phyloP scores from a whole-genome alignment of 2,113 vertebrate genomes.

The Sebastes fasciatus region DNA sequence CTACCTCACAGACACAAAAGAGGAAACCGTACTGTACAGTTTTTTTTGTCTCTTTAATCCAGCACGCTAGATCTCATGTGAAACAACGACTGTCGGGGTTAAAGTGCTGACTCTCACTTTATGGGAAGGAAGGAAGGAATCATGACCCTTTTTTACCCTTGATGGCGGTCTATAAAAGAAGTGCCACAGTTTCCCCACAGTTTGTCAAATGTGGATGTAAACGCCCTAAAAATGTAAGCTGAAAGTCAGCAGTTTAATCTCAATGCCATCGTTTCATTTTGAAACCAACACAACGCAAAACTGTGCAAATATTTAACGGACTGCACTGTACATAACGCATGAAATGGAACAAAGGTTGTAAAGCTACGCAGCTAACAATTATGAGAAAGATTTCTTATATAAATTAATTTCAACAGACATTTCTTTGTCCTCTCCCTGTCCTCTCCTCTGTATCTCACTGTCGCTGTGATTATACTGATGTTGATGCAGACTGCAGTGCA shows the following conservation, averaged over 20 bases:
- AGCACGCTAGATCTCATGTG: not conserved
- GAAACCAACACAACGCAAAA: not conserved
- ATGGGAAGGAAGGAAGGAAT: not conserved
- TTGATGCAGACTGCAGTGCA: constrained; percentile 30
- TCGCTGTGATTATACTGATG: not conserved
- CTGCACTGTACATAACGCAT: not conserved
- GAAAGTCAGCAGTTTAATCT: constrained; percentile 11
- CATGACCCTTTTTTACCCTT: not conserved
- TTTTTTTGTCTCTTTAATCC: not conserved
- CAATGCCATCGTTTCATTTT: not conserved
- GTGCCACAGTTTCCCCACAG: not conserved
- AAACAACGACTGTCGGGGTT: not conserved
- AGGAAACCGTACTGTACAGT: not conserved
- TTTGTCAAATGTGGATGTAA: not conserved
- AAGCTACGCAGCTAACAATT: too few relatives aligned
- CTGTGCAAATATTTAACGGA: too few relatives aligned
- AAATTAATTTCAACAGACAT: not conserved
- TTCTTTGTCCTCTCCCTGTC: not conserved
- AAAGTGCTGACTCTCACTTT: constrained; percentile 24
- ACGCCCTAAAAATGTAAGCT: not conserved
- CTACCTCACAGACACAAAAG: not conserved
- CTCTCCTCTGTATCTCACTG: not conserved
- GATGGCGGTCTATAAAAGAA: not conserved
- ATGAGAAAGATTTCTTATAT: not conserved
- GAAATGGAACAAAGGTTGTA: not conserved